A percentile compares a stretch with the other conserved stretches of the same genome.
Evolutionary conservation across 2,888 invertebrate species (phyloP).

Genomic region (Drosophila acutilabella): DNA sequence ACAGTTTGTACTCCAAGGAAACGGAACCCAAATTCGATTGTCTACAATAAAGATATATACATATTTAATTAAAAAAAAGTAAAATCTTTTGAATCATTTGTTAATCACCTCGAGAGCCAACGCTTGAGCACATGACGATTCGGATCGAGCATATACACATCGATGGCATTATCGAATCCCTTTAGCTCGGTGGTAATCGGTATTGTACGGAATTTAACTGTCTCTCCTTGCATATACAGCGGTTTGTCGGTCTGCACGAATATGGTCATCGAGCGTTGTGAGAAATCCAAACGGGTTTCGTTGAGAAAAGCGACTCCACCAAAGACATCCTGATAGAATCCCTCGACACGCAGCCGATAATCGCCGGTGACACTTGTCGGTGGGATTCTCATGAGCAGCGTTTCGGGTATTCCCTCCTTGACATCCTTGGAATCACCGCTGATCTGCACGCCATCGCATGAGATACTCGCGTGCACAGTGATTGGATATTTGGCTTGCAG

Average conservation of each 20-base stretch:
- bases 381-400: slow-evolving; percentile 95
- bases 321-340: slow-evolving; percentile 88
- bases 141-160: slow-evolving; percentile 96
- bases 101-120: slow-evolving; percentile 91
- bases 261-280: slow-evolving; percentile 96
- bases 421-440: slow-evolving; percentile 93
- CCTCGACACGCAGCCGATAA: slow-evolving; percentile 94
- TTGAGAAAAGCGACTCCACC: slow-evolving; percentile 96
- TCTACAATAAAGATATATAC: slow-evolving; percentile 45
- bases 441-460: slow-evolving; percentile 95
- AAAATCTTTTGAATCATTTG: too few relatives aligned
- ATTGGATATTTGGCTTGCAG: slow-evolving; percentile 92
- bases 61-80: too few relatives aligned
- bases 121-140: slow-evolving; percentile 94
- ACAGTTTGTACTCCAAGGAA: slow-evolving; percentile 94
- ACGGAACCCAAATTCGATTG: slow-evolving; percentile 97
- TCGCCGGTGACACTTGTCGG: slow-evolving; percentile 92
- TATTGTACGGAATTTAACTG: slow-evolving; percentile 94
- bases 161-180: slow-evolving; percentile 95
- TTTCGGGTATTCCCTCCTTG: slow-evolving; percentile 94
- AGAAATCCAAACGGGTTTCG: slow-evolving; percentile 93
- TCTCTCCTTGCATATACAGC: slow-evolving; percentile 96
- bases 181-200: slow-evolving; percentile 96
- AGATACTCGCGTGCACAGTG: slow-evolving; percentile 94
- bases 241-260: slow-evolving; percentile 98